Conservation (phyloP, 1,140 invertebrate genomes). For the Eubasilissa regina region DNA sequence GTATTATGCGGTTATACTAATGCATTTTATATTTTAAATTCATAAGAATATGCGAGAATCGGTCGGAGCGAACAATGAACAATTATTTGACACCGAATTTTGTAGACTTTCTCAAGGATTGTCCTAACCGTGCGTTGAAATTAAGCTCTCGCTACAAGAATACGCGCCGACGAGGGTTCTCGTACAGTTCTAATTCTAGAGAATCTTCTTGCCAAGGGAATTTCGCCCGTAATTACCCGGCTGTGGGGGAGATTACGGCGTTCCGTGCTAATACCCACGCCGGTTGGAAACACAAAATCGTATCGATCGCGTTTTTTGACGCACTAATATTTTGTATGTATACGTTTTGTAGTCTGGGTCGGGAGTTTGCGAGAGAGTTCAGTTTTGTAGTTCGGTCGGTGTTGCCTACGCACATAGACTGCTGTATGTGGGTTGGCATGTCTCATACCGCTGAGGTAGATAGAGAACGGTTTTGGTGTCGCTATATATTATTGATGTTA, state of each 20-base stretch:
- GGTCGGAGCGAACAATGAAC: no score
- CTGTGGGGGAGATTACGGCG: conserved; percentile 31
- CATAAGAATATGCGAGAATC: no score
- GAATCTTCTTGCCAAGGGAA: conserved; percentile 35
- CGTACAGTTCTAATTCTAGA: conserved; percentile 48
- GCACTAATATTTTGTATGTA: not conserved
- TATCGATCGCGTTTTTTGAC: not conserved
- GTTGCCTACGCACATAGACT: conserved; percentile 35
- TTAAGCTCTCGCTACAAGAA: conserved; percentile 21
- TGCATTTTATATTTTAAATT: no score
- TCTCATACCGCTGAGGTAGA: no score
- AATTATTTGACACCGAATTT: no score
- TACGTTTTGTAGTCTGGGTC: not conserved
- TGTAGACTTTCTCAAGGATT: not conserved
- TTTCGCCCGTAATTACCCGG: conserved; percentile 42
- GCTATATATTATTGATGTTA: no score
- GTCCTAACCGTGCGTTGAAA: conserved; percentile 21
- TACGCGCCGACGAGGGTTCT: not conserved
- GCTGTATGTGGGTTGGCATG: not conserved
- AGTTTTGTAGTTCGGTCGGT: conserved; percentile 1
- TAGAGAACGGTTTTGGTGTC: no score
- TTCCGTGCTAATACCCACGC: conserved; percentile 46
- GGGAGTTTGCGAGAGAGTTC: not conserved
- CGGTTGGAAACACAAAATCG: not conserved
- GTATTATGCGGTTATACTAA: no score